Evolutionary conservation across 2,113 vertebrate species (phyloP), one percentile per base, ranked within the genome.

Genomic region (Notothenia rossii): DNA sequence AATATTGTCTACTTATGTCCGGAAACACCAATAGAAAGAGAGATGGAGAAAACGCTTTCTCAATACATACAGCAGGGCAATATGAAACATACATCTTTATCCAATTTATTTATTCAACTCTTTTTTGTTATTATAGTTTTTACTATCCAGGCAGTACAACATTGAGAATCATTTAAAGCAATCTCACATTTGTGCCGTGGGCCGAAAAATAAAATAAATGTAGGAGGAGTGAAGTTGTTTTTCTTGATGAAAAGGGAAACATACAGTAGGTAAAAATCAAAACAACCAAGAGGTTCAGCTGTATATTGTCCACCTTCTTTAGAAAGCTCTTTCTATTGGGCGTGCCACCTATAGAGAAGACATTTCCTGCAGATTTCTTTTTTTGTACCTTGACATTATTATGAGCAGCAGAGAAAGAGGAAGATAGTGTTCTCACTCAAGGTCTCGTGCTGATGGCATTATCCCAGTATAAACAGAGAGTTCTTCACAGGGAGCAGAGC

Each of bases 1-100:
- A 54, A 68, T 79, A 51, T 67, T 65, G 48, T 75, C 22, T 61
- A 14, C 22, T 69, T 70, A 55, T 66, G 62, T 70, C 81, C 56
- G 62, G 53, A 73, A 66, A 61, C 22, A 22, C 36, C 63, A 8
- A 33, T 2, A 53, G 46, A 74, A 29, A 77, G 15, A 54, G 11
- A 66, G 43, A 36, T 6, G 22, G 36, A 65, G 29, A 18, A 36
- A 50, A 63, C 25, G 51, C 20, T 50, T 45, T 59, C 61, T 62
- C 46, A 43, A 43, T 68, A 72, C 48, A 45, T 68, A 29, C 43
- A 62, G 17, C n/a, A 7, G 22, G 64, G 55, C 61, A 40, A 45
- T 56, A 66, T 58, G 45, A 65, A 75, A 50, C 40, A 69, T 22
- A n/a, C 67, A 33, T 61, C 3, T 62, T 66, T 15, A 71, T 53